Base-by-base conservation (phyloP, 1,140 invertebrate species). In the Penaeus indicus region DNA sequence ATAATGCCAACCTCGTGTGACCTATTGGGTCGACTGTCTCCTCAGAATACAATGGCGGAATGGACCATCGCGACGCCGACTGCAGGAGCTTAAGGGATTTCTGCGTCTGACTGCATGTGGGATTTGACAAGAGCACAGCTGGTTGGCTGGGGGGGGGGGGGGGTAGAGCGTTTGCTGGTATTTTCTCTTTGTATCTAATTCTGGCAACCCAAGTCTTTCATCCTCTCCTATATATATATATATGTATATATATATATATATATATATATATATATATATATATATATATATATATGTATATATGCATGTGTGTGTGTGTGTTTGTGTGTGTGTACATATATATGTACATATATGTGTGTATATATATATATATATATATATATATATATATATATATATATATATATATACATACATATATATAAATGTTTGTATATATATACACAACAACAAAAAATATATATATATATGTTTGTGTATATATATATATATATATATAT, bases 301-400 rank as follows among this genome's bases (percentile, higher is more conserved):
- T 72, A 72, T 72, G n/a, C n/a, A n/a, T n/a, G n/a, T n/a, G n/a
- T 72, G n/a, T 72, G n/a, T 75, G 21, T 75, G 32, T 27, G 32
- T 75, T 32, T 75, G 32, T 75, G 19, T 75, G n/a, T 75, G 10
- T 27, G n/a, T 69, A 10, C 11, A 13, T 54, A 54, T 54, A 13
- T 54, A 54, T 54, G 11, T 13, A 54, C 0, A 54, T 13, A 13
- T 54, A 54, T 13, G 54, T 13, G 16, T 13, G 18, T 16, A 8
- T 0, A 25, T 8, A 8, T 18, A 72, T n/a, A 72, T n/a, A 72
- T n/a, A 72, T 4, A 72, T n/a, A n/a, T n/a, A 72, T 4, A 72
- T n/a, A 72, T n/a, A 72, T n/a, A 72, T 72, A 72, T 72, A 72
- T n/a, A 72, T 25, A 72, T 72, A 72, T n/a, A 72, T 72, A 72